Evolutionary conservation across 2,113 vertebrate genomes (phyloP).

Genomic region (Chunga burmeisteri): DNA sequence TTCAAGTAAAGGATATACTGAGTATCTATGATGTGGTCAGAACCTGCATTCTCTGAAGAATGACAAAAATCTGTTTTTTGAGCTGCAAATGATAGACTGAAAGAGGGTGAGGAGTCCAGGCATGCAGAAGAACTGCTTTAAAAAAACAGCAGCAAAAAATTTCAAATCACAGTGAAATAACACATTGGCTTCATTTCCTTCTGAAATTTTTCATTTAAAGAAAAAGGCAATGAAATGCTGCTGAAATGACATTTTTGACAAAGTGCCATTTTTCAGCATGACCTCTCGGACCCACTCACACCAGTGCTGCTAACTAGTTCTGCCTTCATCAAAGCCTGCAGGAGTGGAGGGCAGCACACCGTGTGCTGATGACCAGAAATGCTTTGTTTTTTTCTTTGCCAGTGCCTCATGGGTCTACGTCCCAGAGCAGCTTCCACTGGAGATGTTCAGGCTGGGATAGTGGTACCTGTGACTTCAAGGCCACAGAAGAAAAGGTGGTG

Average conservation of each 20-base stretch:
- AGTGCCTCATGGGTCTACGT: rapidly evolving
- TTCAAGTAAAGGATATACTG: not conserved
- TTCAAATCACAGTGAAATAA: constrained; percentile 11
- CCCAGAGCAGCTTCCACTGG: not conserved
- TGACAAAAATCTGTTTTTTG: not conserved
- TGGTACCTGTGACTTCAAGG: not conserved
- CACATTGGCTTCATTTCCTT: not conserved
- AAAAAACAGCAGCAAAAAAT: not conserved
- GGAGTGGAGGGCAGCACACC: not conserved
- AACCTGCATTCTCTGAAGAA: not conserved
- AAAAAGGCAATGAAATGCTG: not conserved
- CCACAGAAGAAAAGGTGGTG: not conserved
- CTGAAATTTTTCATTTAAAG: constrained; percentile 48
- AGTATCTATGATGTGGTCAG: not conserved
- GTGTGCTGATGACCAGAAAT: not conserved
- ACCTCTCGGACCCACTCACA: constrained; percentile 38
- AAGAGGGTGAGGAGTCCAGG: not conserved
- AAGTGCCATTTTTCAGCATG: constrained; percentile 56
- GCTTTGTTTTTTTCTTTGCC: not conserved
- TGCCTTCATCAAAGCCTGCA: not conserved
- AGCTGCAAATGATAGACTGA: not conserved
- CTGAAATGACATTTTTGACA: constrained; percentile 62
- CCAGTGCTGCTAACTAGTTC: constrained; percentile 57
- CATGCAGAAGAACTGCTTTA: not conserved
- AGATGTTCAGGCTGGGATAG: not conserved